Conservation (phyloP, 1,140 invertebrate species). For the Chironomus tepperi region DNA sequence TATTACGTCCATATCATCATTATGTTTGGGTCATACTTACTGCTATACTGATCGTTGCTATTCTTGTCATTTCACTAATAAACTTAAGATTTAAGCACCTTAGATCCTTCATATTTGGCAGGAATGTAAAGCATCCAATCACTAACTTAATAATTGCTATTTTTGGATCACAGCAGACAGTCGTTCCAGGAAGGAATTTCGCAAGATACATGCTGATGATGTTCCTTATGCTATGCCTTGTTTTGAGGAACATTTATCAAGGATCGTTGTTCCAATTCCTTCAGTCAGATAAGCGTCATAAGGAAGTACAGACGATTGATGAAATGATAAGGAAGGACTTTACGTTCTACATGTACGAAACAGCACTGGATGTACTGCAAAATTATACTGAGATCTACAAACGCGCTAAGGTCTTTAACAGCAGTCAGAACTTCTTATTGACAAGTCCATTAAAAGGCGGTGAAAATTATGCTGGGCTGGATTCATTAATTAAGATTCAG, state of each 20-base stretch:
- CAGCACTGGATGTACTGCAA: not conserved
- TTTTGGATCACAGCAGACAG: not conserved
- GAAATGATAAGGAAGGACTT: not conserved
- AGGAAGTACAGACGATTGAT: constrained; percentile 1
- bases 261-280: not conserved
- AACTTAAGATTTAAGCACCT: not conserved
- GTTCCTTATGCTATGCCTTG: not conserved
- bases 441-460: not conserved
- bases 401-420: not conserved
- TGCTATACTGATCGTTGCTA: not conserved
- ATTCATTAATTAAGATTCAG: not conserved
- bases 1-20: not conserved
- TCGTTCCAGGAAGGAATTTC: not conserved
- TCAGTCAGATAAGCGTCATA: not conserved
- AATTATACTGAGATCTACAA: not conserved
- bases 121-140: not conserved
- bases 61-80: not conserved
- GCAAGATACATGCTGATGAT: not conserved
- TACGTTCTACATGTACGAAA: not conserved
- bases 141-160: not conserved
- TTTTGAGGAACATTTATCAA: not conserved
- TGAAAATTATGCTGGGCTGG: not conserved
- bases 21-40: not conserved
- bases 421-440: not conserved
- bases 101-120: not conserved